A percentile compares a stretch with the other conserved stretches of the same genome.
Conservation (phyloP, 92 coral and sea anemone genomes). For the Porites divaricata region DNA sequence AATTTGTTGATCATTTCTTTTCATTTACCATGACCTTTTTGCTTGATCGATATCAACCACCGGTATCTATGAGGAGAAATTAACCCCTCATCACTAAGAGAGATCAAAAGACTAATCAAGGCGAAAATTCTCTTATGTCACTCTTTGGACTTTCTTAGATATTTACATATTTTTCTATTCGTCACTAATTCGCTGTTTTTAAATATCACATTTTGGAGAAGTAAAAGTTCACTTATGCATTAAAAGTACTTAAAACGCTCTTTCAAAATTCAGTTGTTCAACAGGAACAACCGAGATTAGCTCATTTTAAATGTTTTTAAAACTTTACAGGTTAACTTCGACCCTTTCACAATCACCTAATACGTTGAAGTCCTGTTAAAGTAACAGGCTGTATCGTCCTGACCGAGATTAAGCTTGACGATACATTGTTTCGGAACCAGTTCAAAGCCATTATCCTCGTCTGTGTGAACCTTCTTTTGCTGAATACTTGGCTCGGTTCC, state of each 20-base stretch:
- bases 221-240: too few relatives aligned
- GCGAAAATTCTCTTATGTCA: neutral
- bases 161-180: neutral
- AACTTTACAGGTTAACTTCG: neutral
- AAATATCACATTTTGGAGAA: neutral
- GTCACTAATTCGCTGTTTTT: neutral
- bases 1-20: too few relatives aligned
- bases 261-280: too few relatives aligned
- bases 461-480: neutral
- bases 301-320: neutral
- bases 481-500: too few relatives aligned
- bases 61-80: too few relatives aligned
- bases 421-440: neutral
- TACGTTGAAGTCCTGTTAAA: too few relatives aligned
- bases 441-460: constrained; percentile 30
- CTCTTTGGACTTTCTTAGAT: neutral
- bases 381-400: neutral
- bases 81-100: too few relatives aligned
- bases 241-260: too few relatives aligned
- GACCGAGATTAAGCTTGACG: constrained; percentile 2
- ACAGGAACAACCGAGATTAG: neutral
- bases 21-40: too few relatives aligned
- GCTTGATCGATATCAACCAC: too few relatives aligned
- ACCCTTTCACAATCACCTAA: neutral
- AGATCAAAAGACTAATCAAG: too few relatives aligned